Percentiles rank a stretch among this genome's conserved stretches.
phyloP scores from a whole-genome alignment of 2,888 invertebrate species.

The Chirona hameri region DNA sequence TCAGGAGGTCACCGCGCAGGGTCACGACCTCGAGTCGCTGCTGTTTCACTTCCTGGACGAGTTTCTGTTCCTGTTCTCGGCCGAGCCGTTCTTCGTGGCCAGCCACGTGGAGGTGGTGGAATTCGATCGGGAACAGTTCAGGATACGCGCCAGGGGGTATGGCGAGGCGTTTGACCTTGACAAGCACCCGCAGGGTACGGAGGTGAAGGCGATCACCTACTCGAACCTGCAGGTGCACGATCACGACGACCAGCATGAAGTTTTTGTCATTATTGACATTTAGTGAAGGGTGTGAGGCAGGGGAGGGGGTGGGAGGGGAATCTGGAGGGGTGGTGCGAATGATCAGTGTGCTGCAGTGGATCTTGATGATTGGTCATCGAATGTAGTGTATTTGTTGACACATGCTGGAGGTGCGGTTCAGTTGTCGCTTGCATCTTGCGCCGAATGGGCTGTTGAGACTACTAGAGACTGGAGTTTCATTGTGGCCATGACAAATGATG shows the following conservation, averaged over 20 bases:
- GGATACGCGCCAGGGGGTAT: slow-evolving; percentile 67
- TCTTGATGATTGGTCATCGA: too few species aligned
- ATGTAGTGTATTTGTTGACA: too few species aligned
- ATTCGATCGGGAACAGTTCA: slow-evolving; percentile 77
- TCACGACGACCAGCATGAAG: slow-evolving; percentile 65
- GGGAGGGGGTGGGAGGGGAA: slow-evolving; percentile 38
- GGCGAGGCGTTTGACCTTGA: slow-evolving; percentile 92
- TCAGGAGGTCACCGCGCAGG: slow-evolving; percentile 79
- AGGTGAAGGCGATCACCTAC: slow-evolving; percentile 99
- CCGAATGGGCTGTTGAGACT: too few species aligned
- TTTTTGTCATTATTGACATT: slow-evolving; percentile 98
- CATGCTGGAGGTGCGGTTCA: too few species aligned
- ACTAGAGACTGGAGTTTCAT: too few species aligned
- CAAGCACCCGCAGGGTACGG: slow-evolving; percentile 95
- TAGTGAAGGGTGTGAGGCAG: slow-evolving; percentile 47
- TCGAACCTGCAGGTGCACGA: slow-evolving; percentile 91
- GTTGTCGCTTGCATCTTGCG: too few species aligned
- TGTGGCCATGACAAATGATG: too few species aligned
- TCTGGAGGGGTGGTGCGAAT: not conserved
- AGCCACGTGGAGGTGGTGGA: slow-evolving; percentile 78
- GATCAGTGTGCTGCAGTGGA: too few species aligned
- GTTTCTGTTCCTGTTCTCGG: slow-evolving; percentile 84
- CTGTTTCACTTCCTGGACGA: slow-evolving; percentile 93
- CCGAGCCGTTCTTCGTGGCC: slow-evolving; percentile 80
- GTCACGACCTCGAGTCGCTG: slow-evolving; percentile 81